These are phyloP conservation scores for Cryptomyrus ogoouensis DNA, from an alignment of 2,113 vertebrate genomes.

Conservation along the genomic window DNA sequence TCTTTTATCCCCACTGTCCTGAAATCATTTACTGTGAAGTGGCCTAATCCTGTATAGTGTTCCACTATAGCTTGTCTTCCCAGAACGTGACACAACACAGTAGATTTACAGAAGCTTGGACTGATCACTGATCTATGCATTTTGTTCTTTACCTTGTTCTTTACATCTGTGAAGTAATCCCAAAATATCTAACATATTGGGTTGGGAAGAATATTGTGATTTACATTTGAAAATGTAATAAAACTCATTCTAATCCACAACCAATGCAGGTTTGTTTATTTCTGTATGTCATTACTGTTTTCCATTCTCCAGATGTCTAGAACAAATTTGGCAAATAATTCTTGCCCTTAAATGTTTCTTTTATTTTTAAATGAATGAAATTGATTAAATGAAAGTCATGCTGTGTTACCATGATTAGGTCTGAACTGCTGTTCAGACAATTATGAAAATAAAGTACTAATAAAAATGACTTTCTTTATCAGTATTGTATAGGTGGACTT, in stretches of 20 bases:
- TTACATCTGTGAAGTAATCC: neutral
- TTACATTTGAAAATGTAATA: neutral
- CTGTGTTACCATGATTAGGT: neutral
- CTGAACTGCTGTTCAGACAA: neutral
- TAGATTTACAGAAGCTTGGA: neutral
- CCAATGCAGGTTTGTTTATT: neutral
- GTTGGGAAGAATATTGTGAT: neutral
- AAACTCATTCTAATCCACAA: neutral
- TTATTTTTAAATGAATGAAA: neutral
- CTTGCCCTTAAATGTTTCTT: neutral
- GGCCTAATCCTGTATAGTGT: neutral
- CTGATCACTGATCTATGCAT: neutral
- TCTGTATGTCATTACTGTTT: neutral
- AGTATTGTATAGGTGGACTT: neutral
- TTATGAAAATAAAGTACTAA: neutral
- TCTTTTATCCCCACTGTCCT: neutral
- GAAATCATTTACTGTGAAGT: neutral
- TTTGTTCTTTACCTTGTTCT: neutral
- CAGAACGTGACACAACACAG: neutral
- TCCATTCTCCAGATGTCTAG: neutral
- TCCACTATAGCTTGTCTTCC: neutral
- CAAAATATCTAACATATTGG: neutral
- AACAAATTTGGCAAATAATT: neutral
- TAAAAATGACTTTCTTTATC: neutral
- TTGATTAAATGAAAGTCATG: neutral